These are phyloP conservation scores for Pachyseris speciosa DNA, from an alignment of 64 coral and sea anemone genomes.

Conservation along the genomic window DNA sequence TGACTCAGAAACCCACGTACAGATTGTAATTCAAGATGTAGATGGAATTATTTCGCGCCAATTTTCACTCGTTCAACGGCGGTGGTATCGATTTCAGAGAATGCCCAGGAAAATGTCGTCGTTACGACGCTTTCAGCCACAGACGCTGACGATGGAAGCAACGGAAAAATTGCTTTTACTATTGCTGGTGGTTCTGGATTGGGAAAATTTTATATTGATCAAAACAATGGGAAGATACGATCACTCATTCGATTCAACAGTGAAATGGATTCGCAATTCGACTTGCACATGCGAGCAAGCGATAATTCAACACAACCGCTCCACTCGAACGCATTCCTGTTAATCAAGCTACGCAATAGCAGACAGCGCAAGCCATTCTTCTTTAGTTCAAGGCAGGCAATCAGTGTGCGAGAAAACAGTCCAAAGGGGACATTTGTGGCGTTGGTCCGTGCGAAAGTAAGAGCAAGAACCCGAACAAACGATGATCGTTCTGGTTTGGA, in stretches of 20 bases:
- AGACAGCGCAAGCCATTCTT: conserved; percentile 72
- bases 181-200: conserved; percentile 75
- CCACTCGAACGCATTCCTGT: conserved; percentile 53
- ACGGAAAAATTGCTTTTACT: conserved; percentile 66
- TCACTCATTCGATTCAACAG: conserved; percentile 57
- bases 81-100: conserved; percentile 59
- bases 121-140: conserved; percentile 68
- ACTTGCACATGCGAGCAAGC: conserved; percentile 79
- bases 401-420: conserved; percentile 77
- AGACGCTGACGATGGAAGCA: conserved; percentile 62
- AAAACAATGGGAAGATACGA: conserved; percentile 58
- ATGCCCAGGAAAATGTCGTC: neutral
- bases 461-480: neutral
- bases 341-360: conserved; percentile 48
- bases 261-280: conserved; percentile 57
- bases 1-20: conserved; percentile 48
- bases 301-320: conserved; percentile 74
- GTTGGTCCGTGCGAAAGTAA: conserved; percentile 51
- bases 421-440: conserved; percentile 74
- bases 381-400: conserved; percentile 23
- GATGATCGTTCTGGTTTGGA: neutral
- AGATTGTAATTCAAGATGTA: conserved; percentile 67
- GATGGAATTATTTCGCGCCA: conserved; percentile 82
- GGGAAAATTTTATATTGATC: conserved; percentile 74
- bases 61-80: conserved; percentile 36